Base-by-base conservation (phyloP, 1,140 invertebrate genomes). In the Tetramorium alpestre region DNA sequence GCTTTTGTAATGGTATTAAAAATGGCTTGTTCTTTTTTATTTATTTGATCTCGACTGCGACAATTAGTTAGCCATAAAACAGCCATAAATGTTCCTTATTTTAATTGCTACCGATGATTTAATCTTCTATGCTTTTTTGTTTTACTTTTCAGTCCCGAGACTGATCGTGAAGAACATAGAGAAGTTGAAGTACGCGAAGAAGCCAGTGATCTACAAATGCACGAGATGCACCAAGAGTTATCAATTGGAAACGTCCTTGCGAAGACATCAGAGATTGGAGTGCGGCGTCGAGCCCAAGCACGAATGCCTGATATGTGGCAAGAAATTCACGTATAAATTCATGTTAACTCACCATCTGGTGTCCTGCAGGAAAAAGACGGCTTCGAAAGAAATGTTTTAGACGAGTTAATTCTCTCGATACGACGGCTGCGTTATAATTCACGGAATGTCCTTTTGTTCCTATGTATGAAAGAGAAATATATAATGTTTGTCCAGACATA, bases 261-360 rank as follows among this genome's bases (percentile, higher is more conserved):
- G 89, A 51, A 91, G 94, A 69, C 96, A 96, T 84, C 90, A 92
- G 85, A 95, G 94, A 62, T 91, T 92, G 16, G 95, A 95, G 41
- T 96, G 96, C 76, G 95, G 95, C 3, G 91, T 93, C 2, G 92
- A 94, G 18, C 94, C 95, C 2, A 89, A 91, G 54, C 92, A 95
- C 76, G 81, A 85, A 22, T 96, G 96, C 85, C 91, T 92, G 10
- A 91, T 93, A 67, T 96, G 96, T 85, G 90, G 91, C 28, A 94
- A 95, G 64, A 94, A 91, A 76, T 95, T 95, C 76, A 94, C 92
- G 11, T 91, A 95, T 60, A 93, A 91, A 70, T 94, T 94, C 76
- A 94, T 94, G 18, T 84, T 95, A 22, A 95, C 93, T 0, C 90
- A 92, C 25, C 92, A 94, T 58, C 6, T 92, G 18, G 62, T 75